Conservation (phyloP, 2,113 vertebrate species). For the Hyaena hyaena region DNA sequence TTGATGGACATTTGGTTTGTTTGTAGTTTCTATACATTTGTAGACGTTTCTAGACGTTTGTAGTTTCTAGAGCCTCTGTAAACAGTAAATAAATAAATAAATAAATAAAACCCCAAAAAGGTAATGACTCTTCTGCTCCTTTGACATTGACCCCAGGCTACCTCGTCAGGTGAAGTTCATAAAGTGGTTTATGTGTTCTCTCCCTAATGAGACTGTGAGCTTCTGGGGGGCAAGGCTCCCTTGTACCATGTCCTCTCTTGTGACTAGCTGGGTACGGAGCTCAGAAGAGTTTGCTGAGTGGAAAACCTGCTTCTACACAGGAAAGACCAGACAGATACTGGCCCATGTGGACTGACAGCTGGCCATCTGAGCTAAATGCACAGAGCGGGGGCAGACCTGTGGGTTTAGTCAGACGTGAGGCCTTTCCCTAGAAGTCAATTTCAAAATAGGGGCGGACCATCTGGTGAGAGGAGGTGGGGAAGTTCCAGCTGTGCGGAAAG, state of each 20-base stretch:
- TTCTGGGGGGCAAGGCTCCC: background rate
- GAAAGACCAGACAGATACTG: background rate
- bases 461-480: conserved; percentile 30
- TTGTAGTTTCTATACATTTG: background rate
- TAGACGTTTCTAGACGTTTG: background rate
- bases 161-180: background rate
- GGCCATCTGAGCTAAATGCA: background rate
- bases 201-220: background rate
- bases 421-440: conserved; percentile 64
- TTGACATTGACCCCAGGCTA: background rate
- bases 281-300: background rate
- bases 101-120: background rate
- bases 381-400: background rate
- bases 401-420: background rate
- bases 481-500: conserved; percentile 70
- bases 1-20: background rate
- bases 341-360: fast-evolving
- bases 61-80: background rate
- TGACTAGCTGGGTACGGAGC: background rate
- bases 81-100: conserved; percentile 23
- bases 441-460: conserved; percentile 52
- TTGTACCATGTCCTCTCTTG: background rate
- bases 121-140: background rate
- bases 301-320: background rate
- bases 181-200: background rate